Evolutionary conservation across 2,113 vertebrate genomes (phyloP).

Genomic region (Xerus inauris): DNA sequence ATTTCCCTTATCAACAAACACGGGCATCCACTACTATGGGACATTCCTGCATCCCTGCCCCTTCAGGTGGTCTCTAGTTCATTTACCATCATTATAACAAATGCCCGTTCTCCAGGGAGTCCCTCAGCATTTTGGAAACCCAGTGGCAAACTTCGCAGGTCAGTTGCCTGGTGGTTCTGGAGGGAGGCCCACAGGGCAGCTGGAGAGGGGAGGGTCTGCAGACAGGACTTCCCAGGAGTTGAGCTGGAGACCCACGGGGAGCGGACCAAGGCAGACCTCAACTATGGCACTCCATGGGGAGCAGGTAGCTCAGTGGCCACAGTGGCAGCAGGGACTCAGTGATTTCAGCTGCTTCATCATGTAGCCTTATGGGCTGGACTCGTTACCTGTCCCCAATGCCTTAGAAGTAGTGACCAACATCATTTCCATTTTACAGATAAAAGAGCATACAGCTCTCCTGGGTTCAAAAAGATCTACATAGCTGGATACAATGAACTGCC

Average conservation of each 20-base stretch:
- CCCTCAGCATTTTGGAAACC: not conserved
- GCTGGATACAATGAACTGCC: too few relatives aligned
- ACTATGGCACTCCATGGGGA: fast-evolving
- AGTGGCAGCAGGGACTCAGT: fast-evolving
- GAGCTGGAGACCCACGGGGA: not conserved
- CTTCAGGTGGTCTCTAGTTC: not conserved
- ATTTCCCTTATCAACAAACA: too few relatives aligned
- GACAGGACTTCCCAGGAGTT: not conserved
- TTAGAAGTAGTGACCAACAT: not conserved
- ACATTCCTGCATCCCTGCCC: not conserved
- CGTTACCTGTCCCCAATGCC: not conserved
- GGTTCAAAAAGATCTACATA: not conserved
- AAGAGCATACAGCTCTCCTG: not conserved
- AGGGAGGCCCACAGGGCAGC: too few relatives aligned
- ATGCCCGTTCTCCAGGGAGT: not conserved
- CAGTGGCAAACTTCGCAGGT: not conserved
- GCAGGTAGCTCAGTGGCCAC: fast-evolving
- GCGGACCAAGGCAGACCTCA: not conserved
- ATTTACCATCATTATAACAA: not conserved
- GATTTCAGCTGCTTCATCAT: fast-evolving
- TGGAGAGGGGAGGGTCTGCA: not conserved
- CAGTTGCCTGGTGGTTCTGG: too few relatives aligned
- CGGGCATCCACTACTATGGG: not conserved
- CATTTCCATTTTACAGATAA: not conserved
- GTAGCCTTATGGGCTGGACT: not conserved